phyloP scores from a whole-genome alignment of 2,113 vertebrate species.

The Turnix velox region DNA sequence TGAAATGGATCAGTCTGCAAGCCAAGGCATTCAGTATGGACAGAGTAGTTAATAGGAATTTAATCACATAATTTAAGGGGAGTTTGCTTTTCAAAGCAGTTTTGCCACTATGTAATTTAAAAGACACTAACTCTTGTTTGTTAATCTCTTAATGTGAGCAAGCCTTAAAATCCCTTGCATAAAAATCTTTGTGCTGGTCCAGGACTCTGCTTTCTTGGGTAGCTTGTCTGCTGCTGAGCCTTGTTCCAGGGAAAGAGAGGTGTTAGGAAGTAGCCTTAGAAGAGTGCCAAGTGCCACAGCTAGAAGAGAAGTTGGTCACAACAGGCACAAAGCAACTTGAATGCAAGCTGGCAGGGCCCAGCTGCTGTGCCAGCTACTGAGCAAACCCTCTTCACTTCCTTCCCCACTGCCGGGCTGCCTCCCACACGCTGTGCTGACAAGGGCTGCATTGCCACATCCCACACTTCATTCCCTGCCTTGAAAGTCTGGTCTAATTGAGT shows the following conservation, averaged over 20 bases:
- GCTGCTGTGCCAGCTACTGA: constrained; percentile 33
- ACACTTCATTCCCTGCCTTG: constrained; percentile 30
- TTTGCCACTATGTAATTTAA: neutral
- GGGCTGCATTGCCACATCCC: neutral
- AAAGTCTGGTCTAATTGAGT: constrained; percentile 35
- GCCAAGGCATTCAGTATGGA: neutral
- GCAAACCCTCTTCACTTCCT: neutral
- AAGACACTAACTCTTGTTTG: neutral
- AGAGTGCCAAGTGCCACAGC: neutral
- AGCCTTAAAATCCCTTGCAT: neutral
- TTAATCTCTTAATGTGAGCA: neutral
- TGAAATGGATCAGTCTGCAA: neutral
- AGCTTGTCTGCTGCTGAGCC: neutral
- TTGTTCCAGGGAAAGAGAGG: neutral
- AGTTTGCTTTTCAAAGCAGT: neutral
- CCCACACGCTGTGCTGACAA: neutral
- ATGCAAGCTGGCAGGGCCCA: neutral
- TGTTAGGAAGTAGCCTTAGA: neutral
- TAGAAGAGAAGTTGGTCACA: neutral
- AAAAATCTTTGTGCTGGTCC: neutral
- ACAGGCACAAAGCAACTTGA: neutral
- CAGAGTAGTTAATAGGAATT: neutral
- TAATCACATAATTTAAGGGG: neutral
- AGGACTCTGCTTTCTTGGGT: neutral
- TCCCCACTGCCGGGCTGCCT: neutral